Evolutionary conservation across 2,797 vertebrate genomes (phyloP).

Genomic region (Falco peregrinus): DNA sequence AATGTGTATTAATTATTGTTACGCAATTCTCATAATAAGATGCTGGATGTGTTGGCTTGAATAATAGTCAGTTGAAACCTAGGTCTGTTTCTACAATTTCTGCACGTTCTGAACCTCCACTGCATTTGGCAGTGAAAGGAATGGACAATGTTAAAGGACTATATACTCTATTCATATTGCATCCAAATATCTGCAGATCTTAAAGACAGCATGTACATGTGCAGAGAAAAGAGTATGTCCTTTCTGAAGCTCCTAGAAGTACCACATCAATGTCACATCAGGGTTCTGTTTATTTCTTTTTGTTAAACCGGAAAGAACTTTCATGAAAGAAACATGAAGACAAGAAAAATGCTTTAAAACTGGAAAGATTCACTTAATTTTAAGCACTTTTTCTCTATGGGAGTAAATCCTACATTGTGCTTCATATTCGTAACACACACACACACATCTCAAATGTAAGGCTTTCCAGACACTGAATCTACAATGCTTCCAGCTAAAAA

Average conservation of each 20-base stretch:
- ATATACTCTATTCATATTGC: not conserved
- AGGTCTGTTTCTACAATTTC: not conserved
- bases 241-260: constrained; percentile 17
- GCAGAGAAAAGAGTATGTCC: not conserved
- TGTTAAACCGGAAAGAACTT: not conserved
- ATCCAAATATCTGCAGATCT: constrained; percentile 11
- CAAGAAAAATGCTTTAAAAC: not conserved
- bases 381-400: not conserved
- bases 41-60: not conserved
- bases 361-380: constrained; percentile 17
- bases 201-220: not conserved
- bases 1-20: not conserved
- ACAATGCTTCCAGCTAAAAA: not conserved
- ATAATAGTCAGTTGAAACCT: not conserved
- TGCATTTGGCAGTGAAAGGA: not conserved
- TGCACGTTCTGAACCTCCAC: not conserved
- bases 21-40: not conserved
- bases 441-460: not conserved
- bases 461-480: constrained; percentile 2
- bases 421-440: not conserved
- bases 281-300: not conserved
- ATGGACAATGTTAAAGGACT: not conserved
- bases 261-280: not conserved
- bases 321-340: not conserved
- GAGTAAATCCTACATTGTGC: not conserved